A percentile compares a stretch with the other conserved stretches of the same genome.
phyloP scores from a whole-genome alignment of 2,113 vertebrate genomes.

The Haemorhous mexicanus region DNA sequence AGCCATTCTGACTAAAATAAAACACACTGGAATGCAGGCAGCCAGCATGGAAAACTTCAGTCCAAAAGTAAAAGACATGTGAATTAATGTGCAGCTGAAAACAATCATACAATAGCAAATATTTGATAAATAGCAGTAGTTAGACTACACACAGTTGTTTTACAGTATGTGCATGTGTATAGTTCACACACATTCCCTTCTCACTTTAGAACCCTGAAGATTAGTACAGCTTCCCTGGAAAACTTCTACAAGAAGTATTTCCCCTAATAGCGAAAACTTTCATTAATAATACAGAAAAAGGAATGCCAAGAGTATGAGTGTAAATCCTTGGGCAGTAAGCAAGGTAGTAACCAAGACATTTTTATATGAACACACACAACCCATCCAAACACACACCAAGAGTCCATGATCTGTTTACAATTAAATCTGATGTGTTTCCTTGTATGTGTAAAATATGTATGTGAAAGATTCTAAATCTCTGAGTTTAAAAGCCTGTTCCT shows the following conservation, averaged over 20 bases:
- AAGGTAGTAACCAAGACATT: not conserved
- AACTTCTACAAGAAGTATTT: not conserved
- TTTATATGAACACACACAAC: not conserved
- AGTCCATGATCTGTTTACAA: not conserved
- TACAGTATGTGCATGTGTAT: not conserved
- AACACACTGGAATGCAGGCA: not conserved
- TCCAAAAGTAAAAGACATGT: not conserved
- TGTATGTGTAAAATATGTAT: not conserved
- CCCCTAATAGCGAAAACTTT: not conserved
- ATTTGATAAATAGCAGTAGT: not conserved
- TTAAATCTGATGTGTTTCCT: not conserved
- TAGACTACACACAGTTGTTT: not conserved
- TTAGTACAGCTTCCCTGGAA: not conserved
- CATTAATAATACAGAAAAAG: not conserved
- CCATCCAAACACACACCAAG: not conserved
- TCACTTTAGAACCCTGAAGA: not conserved
- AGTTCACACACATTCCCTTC: not conserved
- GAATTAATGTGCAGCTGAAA: constrained; percentile 16
- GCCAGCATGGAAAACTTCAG: not conserved
- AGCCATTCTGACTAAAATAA: not conserved
- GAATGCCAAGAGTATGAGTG: not conserved
- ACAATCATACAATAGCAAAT: not conserved
- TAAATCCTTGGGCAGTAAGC: not conserved
- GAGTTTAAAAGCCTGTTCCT: not conserved
- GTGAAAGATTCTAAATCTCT: not conserved